A percentile compares a stretch with the other conserved stretches of the same genome.
Conservation (phyloP, 2,113 vertebrate genomes). For the Terrapene triunguis region DNA sequence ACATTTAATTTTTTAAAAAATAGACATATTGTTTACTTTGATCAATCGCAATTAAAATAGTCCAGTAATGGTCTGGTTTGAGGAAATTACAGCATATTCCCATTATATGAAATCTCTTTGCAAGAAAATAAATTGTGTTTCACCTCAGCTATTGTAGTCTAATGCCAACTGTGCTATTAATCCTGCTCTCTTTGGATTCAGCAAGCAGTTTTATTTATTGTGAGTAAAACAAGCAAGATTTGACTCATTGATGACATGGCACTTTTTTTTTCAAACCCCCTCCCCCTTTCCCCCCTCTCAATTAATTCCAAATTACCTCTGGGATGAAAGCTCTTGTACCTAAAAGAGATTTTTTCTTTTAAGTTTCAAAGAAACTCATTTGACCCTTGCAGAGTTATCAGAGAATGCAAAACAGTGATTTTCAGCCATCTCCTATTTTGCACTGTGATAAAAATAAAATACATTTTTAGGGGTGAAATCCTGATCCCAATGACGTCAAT, state of each 20-base stretch:
- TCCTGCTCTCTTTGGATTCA: background rate
- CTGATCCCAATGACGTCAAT: background rate
- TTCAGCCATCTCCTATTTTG: background rate
- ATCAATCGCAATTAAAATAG: background rate
- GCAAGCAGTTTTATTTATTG: background rate
- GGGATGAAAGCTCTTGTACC: background rate
- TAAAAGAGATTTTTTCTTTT: background rate
- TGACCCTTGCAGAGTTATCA: background rate
- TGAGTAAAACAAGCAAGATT: background rate
- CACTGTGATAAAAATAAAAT: background rate
- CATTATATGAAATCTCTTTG: background rate
- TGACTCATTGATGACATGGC: fast-evolving
- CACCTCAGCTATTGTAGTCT: background rate
- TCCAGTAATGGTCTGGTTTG: background rate
- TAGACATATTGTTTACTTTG: background rate
- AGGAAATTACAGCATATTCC: background rate
- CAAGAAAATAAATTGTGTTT: background rate
- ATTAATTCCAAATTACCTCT: background rate
- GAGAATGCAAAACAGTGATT: background rate
- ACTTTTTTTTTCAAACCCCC: background rate
- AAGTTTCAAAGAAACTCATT: background rate
- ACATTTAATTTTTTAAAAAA: background rate
- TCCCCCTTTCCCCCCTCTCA: background rate
- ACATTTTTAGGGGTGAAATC: background rate
- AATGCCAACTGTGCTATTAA: background rate